Conservation (phyloP, 1,140 invertebrate genomes). For the Calosoma granatense region DNA sequence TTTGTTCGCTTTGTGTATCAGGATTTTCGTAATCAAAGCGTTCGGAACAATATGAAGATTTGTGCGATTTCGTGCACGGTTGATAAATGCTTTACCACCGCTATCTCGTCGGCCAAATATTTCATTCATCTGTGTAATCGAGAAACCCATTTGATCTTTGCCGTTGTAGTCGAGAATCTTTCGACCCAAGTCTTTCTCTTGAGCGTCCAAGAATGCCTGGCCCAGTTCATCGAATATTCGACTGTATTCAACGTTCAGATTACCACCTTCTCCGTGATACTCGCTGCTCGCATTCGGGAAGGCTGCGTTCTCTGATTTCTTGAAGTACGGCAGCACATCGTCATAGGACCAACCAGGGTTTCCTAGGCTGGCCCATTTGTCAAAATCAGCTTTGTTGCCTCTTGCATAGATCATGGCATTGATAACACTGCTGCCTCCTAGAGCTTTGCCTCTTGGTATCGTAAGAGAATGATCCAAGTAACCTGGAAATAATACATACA, state of each 20-base stretch:
- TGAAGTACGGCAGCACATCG: constrained; percentile 49
- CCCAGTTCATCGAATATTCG: constrained; percentile 26
- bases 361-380: constrained; percentile 51
- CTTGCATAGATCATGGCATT: constrained; percentile 67
- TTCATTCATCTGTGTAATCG: constrained; percentile 35
- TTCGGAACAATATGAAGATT: constrained; percentile 42
- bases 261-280: neutral
- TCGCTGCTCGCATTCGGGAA: neutral
- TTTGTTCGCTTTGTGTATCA: constrained; percentile 45
- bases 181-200: constrained; percentile 22
- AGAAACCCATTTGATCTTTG: constrained; percentile 32
- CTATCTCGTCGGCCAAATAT: constrained; percentile 43
- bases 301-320: constrained; percentile 37
- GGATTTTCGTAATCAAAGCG: constrained; percentile 35
- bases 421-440: constrained; percentile 55
- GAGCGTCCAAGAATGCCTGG: constrained; percentile 19
- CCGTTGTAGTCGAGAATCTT: constrained; percentile 25
- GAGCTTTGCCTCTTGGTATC: constrained; percentile 34
- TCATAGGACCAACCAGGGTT: constrained; percentile 56
- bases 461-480: constrained; percentile 19
- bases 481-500: constrained; percentile 32
- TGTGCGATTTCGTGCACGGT: constrained; percentile 36
- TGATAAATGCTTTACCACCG: constrained; percentile 44
- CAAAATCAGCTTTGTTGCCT: constrained; percentile 58
- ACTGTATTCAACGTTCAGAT: neutral